Evolutionary conservation across 2,113 vertebrate species (phyloP).

Genomic region (Epinephelus cyanopodus): DNA sequence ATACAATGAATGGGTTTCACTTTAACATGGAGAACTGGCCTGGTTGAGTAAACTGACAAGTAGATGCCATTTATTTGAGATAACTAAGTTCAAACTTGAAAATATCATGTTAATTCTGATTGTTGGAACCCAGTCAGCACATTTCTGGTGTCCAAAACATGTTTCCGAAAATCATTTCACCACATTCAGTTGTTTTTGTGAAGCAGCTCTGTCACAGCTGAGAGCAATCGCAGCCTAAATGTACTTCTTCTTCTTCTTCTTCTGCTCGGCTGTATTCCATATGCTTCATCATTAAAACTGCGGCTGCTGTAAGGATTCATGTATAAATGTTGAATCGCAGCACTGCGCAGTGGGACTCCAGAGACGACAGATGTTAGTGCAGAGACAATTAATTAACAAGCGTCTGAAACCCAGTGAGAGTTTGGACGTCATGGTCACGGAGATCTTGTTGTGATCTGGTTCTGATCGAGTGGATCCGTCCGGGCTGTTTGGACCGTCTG

Average conservation of each 20-base stretch:
- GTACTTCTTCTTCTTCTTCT: background rate
- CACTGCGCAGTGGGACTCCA: conserved; percentile 31
- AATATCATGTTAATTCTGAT: no score
- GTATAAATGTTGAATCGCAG: conserved; percentile 53
- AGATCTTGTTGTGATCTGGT: conserved; percentile 56
- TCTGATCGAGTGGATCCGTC: conserved; percentile 51
- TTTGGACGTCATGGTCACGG: conserved; percentile 51
- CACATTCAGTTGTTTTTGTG: background rate
- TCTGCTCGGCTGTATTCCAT: conserved; percentile 45
- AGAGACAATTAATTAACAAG: conserved; percentile 71
- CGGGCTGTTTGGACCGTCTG: background rate
- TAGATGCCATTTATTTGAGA: no score
- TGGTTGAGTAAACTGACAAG: no score
- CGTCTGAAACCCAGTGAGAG: conserved; percentile 36
- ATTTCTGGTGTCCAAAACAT: no score
- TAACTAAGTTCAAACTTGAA: no score
- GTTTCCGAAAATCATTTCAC: no score
- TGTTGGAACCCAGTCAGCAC: no score
- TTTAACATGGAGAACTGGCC: no score
- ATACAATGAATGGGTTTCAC: no score
- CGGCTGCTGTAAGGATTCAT: conserved; percentile 43
- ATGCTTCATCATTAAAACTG: conserved; percentile 69
- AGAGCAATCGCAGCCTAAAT: background rate
- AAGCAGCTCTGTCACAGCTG: conserved; percentile 21
- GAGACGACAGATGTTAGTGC: conserved; percentile 74